Evolutionary conservation across 2,113 vertebrate genomes (phyloP), one percentile per base, ranked within the genome.

Genomic region (Burhinus bistriatus): DNA sequence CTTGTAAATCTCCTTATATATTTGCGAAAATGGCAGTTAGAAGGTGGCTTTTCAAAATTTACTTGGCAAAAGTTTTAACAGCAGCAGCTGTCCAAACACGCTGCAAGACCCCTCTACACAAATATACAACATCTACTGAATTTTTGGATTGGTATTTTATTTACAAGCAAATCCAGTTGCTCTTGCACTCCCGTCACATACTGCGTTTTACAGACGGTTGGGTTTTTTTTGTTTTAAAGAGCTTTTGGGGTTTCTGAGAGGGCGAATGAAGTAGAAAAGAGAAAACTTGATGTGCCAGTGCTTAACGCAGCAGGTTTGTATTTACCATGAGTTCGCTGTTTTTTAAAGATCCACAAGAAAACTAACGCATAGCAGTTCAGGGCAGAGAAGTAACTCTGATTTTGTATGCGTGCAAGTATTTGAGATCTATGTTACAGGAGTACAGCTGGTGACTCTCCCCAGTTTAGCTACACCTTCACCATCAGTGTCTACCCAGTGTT

Each of bases 81-180:
- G 85, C 86, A 93, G 66, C 95, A 98, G 89, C 97, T 98, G 97
- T 97, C 64, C 91, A 98, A 98, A 98, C 94, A 97, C n/a, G 40
- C 90, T 75, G 62, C 52, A 66, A 84, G 96, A 91, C 36, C 49
- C 57, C 85, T 87, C 80, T 94, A 85, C 59, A 92, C 69, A 87
- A 97, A 98, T 94, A 94, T 64, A 89, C 36, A 79, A 83, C 79
- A 54, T 89, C 75, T 93, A 83, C 89, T 72, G 23, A 83, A 75
- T 45, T 82, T 93, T 90, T 92, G 36, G 45, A 54, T 51, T 68
- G n/a, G 30, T 70, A 57, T 95, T 91, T 89, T 96, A 85, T 94
- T 90, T 95, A 84, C 78, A 81, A 70, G 86, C 47, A 89, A 86
- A 89, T 71, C 57, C 34, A 40, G 38, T 89, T 95, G 59, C 86